phyloP scores from a whole-genome alignment of 2,888 invertebrate species.

The Plutella xylostella region DNA sequence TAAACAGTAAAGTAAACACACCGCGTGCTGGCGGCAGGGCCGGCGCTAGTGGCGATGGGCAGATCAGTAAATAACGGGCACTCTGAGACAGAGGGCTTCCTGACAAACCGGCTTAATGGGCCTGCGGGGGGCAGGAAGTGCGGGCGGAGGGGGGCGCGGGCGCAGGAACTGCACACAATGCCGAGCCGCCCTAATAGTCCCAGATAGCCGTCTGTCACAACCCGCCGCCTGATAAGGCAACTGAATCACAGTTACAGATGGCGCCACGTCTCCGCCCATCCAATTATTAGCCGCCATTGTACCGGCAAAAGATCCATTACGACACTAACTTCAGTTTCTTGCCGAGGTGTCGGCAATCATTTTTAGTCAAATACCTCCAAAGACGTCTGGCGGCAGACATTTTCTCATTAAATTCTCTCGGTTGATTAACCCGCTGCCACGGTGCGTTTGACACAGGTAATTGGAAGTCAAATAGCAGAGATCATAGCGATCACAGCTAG shows the following conservation, averaged over 20 bases:
- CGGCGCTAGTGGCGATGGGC: not conserved
- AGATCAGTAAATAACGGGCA: constrained; percentile 55
- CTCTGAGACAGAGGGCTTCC: constrained; percentile 53
- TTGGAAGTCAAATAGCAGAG: constrained; percentile 2
- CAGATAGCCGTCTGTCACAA: constrained; percentile 14
- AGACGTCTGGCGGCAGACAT: not conserved
- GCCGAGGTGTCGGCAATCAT: constrained; percentile 1
- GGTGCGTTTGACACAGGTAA: constrained; percentile 6
- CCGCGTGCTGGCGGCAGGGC: not conserved
- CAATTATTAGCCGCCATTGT: constrained; percentile 9
- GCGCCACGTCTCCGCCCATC: constrained; percentile 17
- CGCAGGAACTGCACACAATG: constrained; percentile 14
- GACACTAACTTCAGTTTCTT: not conserved
- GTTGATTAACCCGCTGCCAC: constrained; percentile 2
- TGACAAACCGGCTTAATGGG: constrained; percentile 28
- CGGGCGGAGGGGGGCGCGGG: constrained; percentile 17
- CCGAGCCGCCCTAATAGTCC: constrained; percentile 11
- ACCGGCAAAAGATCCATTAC: constrained; percentile 3
- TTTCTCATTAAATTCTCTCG: constrained; percentile 8
- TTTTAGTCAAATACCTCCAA: no score
- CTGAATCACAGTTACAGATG: constrained; percentile 15
- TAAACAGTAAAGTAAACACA: not conserved
- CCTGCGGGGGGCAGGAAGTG: constrained; percentile 12
- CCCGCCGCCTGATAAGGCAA: constrained; percentile 10
- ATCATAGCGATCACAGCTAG: constrained; percentile 1